Conservation (phyloP, 2,888 invertebrate species). For the Pyrocoelia pectoralis region DNA sequence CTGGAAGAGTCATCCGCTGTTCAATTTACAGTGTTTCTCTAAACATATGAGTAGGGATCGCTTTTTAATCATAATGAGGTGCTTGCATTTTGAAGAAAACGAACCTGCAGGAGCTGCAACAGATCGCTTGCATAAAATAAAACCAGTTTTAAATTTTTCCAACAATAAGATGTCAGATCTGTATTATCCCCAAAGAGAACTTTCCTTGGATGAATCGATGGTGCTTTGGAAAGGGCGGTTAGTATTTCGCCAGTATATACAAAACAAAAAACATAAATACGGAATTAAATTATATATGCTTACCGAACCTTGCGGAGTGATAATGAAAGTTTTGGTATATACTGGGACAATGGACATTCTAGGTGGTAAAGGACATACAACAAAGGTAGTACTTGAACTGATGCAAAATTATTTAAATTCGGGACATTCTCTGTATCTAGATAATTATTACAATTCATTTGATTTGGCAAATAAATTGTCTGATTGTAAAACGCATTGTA, state of each 20-base stretch:
- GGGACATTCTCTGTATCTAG: slow-evolving; percentile 28
- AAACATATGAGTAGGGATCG: slow-evolving; percentile 47
- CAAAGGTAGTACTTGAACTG: slow-evolving; percentile 39
- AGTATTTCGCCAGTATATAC: slow-evolving; percentile 43
- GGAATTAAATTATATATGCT: slow-evolving; percentile 45
- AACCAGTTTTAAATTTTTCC: not conserved
- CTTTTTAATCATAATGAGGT: slow-evolving; percentile 47
- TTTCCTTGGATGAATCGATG: slow-evolving; percentile 39
- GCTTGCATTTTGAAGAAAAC: slow-evolving; percentile 45
- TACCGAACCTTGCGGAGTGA: slow-evolving; percentile 38
- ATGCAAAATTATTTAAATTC: slow-evolving; percentile 36
- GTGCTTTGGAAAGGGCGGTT: slow-evolving; percentile 40
- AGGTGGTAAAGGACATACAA: slow-evolving; percentile 43
- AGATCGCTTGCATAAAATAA: slow-evolving; percentile 26
- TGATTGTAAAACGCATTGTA: slow-evolving; percentile 38
- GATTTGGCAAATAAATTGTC: slow-evolving; percentile 14
- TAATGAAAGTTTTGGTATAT: slow-evolving; percentile 42
- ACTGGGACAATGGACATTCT: no score
- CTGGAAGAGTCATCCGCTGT: slow-evolving; percentile 49
- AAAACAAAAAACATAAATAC: slow-evolving; percentile 43
- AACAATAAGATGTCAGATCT: slow-evolving; percentile 29
- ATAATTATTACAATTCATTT: slow-evolving; percentile 12
- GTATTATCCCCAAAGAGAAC: slow-evolving; percentile 34
- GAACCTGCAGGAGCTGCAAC: not conserved
- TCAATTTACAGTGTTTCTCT: slow-evolving; percentile 46